Evolutionary conservation across 2,797 vertebrate species (phyloP).

Genomic region (Periophthalmus magnuspinnatus): DNA sequence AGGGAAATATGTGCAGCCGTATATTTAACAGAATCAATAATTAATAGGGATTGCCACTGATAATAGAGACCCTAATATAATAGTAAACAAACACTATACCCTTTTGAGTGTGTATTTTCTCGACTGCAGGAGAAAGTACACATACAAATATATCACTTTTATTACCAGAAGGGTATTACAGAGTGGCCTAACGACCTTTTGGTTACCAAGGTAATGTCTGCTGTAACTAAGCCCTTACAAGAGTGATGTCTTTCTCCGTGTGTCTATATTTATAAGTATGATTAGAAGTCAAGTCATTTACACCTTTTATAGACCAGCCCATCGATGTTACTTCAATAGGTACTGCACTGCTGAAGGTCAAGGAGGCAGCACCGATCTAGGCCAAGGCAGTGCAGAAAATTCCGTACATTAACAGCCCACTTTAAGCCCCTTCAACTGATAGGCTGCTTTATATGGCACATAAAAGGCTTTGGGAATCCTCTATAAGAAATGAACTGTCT

Average conservation of each 20-base stretch:
- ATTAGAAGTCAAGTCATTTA: conserved; percentile 30
- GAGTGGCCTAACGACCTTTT: conserved; percentile 23
- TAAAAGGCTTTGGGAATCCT: conserved; percentile 2
- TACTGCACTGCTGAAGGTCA: conserved; percentile 49
- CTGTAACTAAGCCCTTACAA: conserved; percentile 9
- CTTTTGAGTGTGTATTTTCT: neutral
- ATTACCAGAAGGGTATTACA: conserved; percentile 25
- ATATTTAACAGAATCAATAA: conserved; percentile 60
- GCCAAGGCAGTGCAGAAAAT: conserved; percentile 26
- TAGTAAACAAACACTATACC: conserved; percentile 13
- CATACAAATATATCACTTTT: conserved; percentile 21
- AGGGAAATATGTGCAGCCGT: conserved; percentile 46
- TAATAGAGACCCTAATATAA: conserved; percentile 10
- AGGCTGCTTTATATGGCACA: conserved; percentile 4
- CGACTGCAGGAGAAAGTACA: conserved; percentile 18
- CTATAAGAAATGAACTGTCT: neutral
- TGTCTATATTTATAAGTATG: conserved; percentile 29
- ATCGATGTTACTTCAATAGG: conserved; percentile 25
- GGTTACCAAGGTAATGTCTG: conserved; percentile 49
- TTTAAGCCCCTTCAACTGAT: neutral
- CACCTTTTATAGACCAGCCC: conserved; percentile 29
- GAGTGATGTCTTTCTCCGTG: conserved; percentile 21
- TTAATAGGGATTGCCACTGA: conserved; percentile 38
- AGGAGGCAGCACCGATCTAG: conserved; percentile 42
- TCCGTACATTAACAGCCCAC: neutral